Base-by-base conservation (phyloP, 37 sponge, comb jelly and placozoan species). In the Chondrosia reniformis region DNA sequence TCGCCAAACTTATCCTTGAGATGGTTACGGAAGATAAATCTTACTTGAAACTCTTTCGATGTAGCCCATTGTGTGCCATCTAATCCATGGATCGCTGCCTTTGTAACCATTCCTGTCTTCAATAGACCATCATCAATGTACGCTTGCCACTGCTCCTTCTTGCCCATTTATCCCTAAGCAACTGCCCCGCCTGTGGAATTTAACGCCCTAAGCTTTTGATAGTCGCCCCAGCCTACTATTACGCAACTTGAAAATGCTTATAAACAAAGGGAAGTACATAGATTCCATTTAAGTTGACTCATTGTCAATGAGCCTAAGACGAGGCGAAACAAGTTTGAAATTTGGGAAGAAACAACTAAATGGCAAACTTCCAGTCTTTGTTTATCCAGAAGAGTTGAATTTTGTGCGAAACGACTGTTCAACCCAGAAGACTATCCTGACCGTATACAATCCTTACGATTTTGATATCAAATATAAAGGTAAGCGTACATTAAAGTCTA, bases 391-490 rank as follows among this genome's bases (percentile, higher is more conserved):
- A 36, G 84, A 85, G 64, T 67, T 93, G 28, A 64, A 63, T 46
- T 92, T 89, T 45, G 45, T 79, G 4, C 46, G 41, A 24, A 67
- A 74, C 12, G 89, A 88, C 45, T n/a, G n/a, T n/a, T n/a, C n/a
- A n/a, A n/a, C n/a, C n/a, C 64, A 76, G 41, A 93, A 89, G 78
- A 79, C 79, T 38, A 54, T 89, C 7, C 85, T 96, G 2, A 96
- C 96, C 19, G 39, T 96, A 46, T 96, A 92, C 65, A 96, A 96
- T 46, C 90, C 96, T 10, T 96, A 89, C 67, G 88, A 93, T 59
- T 88, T 89, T 37, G 77, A 56, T 55, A 40, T 96, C 17, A 42
- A 49, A 59, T 96, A 79, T 45, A 56, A 84, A 87, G 83, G 96
- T 93, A 25, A 39, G 61, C 24, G 36, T 21, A n/a, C n/a, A n/a